These are phyloP conservation scores for Rhincodon typus DNA, from an alignment of 2,797 vertebrate genomes.

Conservation along the genomic window DNA sequence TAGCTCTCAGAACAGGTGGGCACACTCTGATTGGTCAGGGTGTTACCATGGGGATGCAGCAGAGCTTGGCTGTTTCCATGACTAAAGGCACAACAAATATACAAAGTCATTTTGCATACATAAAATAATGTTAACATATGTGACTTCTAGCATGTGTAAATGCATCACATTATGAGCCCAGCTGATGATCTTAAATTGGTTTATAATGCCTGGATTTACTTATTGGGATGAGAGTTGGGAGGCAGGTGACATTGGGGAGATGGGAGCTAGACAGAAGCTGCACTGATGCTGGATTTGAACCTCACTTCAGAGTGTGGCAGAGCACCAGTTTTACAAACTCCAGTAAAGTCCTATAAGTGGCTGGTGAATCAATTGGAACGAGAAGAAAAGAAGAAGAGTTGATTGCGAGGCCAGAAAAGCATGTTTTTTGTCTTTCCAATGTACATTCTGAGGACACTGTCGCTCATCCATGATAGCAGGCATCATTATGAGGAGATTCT, in stretches of 20 bases:
- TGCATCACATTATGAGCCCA: no score
- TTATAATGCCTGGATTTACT: no score
- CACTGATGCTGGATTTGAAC: background rate
- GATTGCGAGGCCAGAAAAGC: background rate
- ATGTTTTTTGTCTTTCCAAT: background rate
- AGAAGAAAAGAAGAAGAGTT: background rate
- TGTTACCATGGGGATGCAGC: no score
- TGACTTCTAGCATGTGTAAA: no score
- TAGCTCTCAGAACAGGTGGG: no score
- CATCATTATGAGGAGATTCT: background rate
- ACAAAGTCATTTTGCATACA: no score
- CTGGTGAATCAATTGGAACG: background rate
- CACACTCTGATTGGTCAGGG: no score
- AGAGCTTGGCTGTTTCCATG: no score
- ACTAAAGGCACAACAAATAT: no score
- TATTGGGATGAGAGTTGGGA: background rate
- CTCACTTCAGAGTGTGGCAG: background rate
- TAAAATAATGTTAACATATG: no score
- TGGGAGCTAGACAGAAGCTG: background rate
- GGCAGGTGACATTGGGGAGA: background rate
- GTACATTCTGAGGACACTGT: background rate
- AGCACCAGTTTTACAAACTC: background rate
- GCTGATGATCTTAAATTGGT: no score
- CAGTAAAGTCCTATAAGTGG: background rate
- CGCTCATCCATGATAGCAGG: background rate